Evolutionary conservation across 2,888 invertebrate genomes (phyloP).

Genomic region (Ctenicera cuprea): DNA sequence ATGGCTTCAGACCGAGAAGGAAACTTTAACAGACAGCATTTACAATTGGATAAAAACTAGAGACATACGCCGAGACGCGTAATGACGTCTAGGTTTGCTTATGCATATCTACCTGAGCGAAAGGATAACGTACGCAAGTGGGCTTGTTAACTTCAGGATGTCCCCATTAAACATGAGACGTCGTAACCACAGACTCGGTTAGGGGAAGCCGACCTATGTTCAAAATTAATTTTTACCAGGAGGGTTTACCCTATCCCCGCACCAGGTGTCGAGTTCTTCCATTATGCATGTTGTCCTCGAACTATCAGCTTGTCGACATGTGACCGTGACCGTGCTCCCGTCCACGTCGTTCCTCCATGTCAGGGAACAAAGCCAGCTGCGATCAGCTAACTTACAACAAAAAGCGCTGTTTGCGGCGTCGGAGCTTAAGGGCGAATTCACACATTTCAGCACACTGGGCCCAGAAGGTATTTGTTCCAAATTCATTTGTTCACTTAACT

Average conservation of each 20-base stretch:
- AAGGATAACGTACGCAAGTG: slow-evolving; percentile 21
- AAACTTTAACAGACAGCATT: slow-evolving; percentile 59
- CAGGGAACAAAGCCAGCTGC: slow-evolving; percentile 44
- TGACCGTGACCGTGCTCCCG: slow-evolving; percentile 36
- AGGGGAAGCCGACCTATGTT: neutral
- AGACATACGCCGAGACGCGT: slow-evolving; percentile 54
- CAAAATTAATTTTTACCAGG: slow-evolving; percentile 35
- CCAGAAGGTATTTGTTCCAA: slow-evolving; percentile 16
- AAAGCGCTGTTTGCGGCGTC: slow-evolving; percentile 35
- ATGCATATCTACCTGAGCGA: slow-evolving; percentile 40
- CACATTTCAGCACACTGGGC: slow-evolving; percentile 37
- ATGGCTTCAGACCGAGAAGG: slow-evolving; percentile 63
- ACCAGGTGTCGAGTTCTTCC: slow-evolving; percentile 42
- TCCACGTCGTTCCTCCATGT: slow-evolving; percentile 35
- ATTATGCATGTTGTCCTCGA: slow-evolving; percentile 44
- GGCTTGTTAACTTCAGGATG: slow-evolving; percentile 27
- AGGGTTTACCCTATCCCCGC: slow-evolving; percentile 10
- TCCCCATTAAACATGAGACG: neutral
- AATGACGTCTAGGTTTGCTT: slow-evolving; percentile 51
- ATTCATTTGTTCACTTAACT: slow-evolving; percentile 8
- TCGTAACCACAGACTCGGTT: neutral
- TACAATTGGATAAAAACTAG: slow-evolving; percentile 59
- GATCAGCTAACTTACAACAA: slow-evolving; percentile 43
- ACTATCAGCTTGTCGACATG: slow-evolving; percentile 45
- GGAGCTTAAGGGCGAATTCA: slow-evolving; percentile 29